Base-by-base conservation (phyloP, 2,888 invertebrate genomes). In the Lasioglossum leucozonium region DNA sequence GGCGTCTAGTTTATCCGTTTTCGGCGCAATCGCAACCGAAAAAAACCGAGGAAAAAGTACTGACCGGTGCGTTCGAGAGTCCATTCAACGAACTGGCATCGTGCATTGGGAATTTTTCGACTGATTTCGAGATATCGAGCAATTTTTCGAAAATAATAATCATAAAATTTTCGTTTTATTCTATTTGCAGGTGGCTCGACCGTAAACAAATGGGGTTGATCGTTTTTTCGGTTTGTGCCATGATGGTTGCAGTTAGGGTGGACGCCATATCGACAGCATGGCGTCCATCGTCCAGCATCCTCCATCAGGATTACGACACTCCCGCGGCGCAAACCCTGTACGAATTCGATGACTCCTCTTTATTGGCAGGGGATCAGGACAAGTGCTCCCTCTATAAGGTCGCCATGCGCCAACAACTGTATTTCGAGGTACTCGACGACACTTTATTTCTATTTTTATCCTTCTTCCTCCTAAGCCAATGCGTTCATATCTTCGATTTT, bases 341-440 rank as follows among this genome's bases (percentile, higher is more conserved):
- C 87, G 89, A 90, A 34, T 40, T 81, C n/a, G 92, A 91, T 10
- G 87, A 88, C 0, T 71, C 84, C 11, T 72, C 77, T 0, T 18
- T 88, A 13, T 42, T 85, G 72, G 42, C 22, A 10, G 76, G 81
- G 11, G 85, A 93, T 1, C 94, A 95, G 73, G 97, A 97, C 90
- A 95, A 96, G 3, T 97, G 97, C 94, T 96, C 97, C 84, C 96
- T 97, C 10, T 97, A 97, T 95, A 97, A 97, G 93, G 96, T 97
- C 42, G 95, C 96, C 13, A 97, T 97, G 89, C 96, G 96, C 91
- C 97, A 97, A 92, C 97, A 97, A 87, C 95, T 97, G 22, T 97
- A 95, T 82, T 95, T 95, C 77, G 95, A 95, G 95, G 95, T 95
- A 90, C 90, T n/a, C 11, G n/a, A 0, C 0, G n/a, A 3, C 22